Conservation (phyloP, 1,140 invertebrate genomes). For the Zaprionus kolodkinae region DNA sequence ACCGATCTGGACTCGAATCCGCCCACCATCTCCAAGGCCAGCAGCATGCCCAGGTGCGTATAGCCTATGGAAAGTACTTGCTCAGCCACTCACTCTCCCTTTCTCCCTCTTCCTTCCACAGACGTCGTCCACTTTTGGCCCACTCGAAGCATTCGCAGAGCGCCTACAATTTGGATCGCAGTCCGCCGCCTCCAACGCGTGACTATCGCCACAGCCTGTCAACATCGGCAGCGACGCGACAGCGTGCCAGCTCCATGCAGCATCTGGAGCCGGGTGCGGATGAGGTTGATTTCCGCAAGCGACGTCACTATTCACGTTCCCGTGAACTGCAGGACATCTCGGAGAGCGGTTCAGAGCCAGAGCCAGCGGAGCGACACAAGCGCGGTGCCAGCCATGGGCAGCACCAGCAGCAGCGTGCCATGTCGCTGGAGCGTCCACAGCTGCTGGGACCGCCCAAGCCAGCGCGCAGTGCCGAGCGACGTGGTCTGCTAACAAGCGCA, state of each 20-base stretch:
- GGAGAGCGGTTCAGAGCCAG: conserved; percentile 83
- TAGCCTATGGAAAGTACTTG: background rate
- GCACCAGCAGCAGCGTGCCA: conserved; percentile 46
- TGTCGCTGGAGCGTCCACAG: conserved; percentile 71
- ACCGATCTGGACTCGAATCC: conserved; percentile 90
- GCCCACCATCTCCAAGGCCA: conserved; percentile 85
- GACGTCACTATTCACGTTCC: conserved; percentile 79
- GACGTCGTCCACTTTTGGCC: conserved; percentile 65
- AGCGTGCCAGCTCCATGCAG: conserved; percentile 80
- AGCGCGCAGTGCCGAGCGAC: conserved; percentile 74
- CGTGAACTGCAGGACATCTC: conserved; percentile 81
- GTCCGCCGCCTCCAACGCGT: conserved; percentile 60
- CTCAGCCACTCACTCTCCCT: background rate
- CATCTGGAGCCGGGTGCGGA: conserved; percentile 74
- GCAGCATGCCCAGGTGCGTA: conserved; percentile 85
- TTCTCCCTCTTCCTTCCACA: conserved; percentile 13
- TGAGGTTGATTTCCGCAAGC: conserved; percentile 77
- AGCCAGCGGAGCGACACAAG: conserved; percentile 74
- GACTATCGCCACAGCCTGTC: conserved; percentile 62
- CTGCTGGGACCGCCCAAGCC: conserved; percentile 78
- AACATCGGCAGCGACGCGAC: conserved; percentile 40
- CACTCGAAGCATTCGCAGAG: conserved; percentile 80
- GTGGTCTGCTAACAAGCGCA: conserved; percentile 38
- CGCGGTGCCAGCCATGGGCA: conserved; percentile 45
- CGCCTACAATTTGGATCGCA: conserved; percentile 78